These are phyloP conservation scores for Marisa cornuarietis DNA, from an alignment of 1,140 invertebrate species.

Conservation along the genomic window DNA sequence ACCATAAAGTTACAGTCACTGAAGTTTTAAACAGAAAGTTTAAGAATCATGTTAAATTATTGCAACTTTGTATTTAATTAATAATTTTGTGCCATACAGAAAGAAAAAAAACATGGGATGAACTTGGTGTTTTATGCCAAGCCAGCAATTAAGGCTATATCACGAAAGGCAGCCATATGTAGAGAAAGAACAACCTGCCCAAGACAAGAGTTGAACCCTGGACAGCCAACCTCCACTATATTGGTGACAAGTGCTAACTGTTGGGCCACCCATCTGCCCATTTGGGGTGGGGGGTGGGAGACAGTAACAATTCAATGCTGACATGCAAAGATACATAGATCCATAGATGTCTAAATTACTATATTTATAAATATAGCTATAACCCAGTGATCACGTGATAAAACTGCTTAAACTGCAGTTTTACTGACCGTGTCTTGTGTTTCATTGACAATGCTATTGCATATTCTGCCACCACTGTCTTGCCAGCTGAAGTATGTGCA, in stretches of 20 bases:
- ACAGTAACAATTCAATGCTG: not conserved
- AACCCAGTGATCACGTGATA: not conserved
- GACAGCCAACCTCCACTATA: too few relatives aligned
- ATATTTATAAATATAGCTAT: not conserved
- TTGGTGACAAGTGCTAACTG: too few relatives aligned
- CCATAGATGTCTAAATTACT: too few relatives aligned
- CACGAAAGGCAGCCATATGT: too few relatives aligned
- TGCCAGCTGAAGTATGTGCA: conserved; percentile 98
- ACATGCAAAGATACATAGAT: conserved; percentile 5
- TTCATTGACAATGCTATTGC: conserved; percentile 90
- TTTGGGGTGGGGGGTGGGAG: too few relatives aligned
- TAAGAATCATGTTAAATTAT: too few relatives aligned
- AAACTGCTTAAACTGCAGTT: not conserved
- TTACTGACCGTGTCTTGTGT: conserved; percentile 84
- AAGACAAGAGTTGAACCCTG: too few relatives aligned
- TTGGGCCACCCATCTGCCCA: too few relatives aligned
- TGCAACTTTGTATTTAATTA: too few relatives aligned
- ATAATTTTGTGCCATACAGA: too few relatives aligned
- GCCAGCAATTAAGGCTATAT: not conserved
- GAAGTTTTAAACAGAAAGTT: not conserved
- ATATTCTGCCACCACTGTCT: conserved; percentile 99
- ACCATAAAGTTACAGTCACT: not conserved
- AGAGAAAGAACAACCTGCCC: too few relatives aligned
- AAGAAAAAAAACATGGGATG: not conserved
- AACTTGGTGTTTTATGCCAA: not conserved